Evolutionary conservation across 2,888 invertebrate species (phyloP).

Genomic region (Tiliacea aurago): DNA sequence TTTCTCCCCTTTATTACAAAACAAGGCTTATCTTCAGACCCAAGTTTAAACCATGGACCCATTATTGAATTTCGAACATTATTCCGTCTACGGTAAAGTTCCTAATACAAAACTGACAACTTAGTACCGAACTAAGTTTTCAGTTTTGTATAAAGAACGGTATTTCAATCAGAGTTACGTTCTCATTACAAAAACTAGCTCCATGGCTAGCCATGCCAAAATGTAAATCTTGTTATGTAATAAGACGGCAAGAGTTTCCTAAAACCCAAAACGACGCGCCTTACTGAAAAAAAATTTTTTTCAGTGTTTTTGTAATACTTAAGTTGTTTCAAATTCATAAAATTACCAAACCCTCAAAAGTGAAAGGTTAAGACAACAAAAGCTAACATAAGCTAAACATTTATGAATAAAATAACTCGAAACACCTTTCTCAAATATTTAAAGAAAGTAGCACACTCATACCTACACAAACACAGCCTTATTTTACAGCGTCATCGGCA

Average conservation of each 20-base stretch:
- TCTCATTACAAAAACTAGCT: no score
- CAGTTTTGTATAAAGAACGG: no score
- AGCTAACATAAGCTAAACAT: neutral
- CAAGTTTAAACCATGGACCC: no score
- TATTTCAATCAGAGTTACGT: no score
- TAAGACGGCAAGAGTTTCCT: neutral
- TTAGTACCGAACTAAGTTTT: no score
- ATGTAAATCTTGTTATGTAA: no score
- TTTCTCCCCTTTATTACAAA: no score
- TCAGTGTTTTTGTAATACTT: neutral
- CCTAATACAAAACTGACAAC: no score
- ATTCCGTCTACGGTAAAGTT: no score
- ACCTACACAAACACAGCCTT: neutral
- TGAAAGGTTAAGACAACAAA: neutral
- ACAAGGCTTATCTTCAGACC: no score
- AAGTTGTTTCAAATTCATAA: neutral
- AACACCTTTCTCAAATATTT: neutral
- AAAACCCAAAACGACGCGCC: neutral
- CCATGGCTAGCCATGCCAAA: no score
- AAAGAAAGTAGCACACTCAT: constrained; percentile 19
- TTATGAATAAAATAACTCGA: constrained; percentile 6
- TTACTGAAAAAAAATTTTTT: neutral
- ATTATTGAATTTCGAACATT: no score
- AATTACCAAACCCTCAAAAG: neutral
- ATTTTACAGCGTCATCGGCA: neutral